phyloP scores from a whole-genome alignment of 2,113 vertebrate species.

The Columba janthina region DNA sequence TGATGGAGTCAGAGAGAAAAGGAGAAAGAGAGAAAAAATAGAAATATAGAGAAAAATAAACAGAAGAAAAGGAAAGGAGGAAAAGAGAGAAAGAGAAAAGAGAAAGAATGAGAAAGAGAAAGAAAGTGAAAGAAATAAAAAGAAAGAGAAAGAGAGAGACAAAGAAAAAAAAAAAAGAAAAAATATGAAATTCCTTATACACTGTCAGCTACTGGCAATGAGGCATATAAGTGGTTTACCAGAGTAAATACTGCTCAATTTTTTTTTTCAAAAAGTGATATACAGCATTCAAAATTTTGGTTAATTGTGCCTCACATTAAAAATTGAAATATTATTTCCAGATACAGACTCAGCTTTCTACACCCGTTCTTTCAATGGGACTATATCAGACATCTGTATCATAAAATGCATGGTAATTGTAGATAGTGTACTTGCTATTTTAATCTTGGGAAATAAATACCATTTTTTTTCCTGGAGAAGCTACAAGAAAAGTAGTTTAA shows the following conservation, averaged over 20 bases:
- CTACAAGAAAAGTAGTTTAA: constrained; percentile 10
- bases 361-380: constrained; percentile 51
- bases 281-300: constrained; percentile 40
- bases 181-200: neutral
- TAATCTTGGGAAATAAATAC: constrained; percentile 57
- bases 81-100: neutral
- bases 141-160: neutral
- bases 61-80: neutral
- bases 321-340: constrained; percentile 66
- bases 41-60: no score
- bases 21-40: no score
- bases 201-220: constrained; percentile 15
- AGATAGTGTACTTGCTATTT: constrained; percentile 61
- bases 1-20: neutral
- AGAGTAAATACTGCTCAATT: constrained; percentile 48
- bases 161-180: neutral
- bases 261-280: constrained; percentile 26
- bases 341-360: constrained; percentile 56
- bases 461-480: neutral
- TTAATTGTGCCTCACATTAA: constrained; percentile 57
- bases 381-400: constrained; percentile 52
- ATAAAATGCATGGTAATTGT: constrained; percentile 64
- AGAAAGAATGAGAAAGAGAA: no score
- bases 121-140: fast-evolving
- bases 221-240: constrained; percentile 49